Percentiles rank a stretch among this genome's conserved stretches.
These are phyloP conservation scores for Clepsis dumicolana DNA, from an alignment of 2,888 invertebrate species.

Conservation along the genomic window DNA sequence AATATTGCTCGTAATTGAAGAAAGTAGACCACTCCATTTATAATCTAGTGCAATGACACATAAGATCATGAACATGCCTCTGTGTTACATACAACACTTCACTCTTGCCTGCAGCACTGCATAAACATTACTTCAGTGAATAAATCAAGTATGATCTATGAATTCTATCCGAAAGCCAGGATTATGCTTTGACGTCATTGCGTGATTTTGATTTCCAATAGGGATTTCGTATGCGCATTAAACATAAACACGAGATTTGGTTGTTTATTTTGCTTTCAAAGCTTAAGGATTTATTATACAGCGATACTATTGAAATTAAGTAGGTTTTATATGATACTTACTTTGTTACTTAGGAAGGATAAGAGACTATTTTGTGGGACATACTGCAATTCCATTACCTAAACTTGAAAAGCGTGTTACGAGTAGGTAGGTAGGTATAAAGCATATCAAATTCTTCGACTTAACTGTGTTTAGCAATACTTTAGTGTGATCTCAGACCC, in stretches of 20 bases:
- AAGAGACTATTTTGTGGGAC: not conserved
- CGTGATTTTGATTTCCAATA: conserved; percentile 29
- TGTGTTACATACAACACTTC: not conserved
- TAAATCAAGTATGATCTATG: not conserved
- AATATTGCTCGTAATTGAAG: no score
- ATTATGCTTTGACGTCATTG: conserved; percentile 40
- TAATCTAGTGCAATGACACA: no score
- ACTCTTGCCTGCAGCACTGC: not conserved
- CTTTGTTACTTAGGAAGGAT: not conserved
- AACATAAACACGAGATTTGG: conserved; percentile 9
- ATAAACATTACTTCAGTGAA: not conserved
- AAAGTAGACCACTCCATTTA: no score
- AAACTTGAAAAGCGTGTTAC: no score
- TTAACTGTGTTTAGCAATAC: not conserved
- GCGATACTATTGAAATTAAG: not conserved
- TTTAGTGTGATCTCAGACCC: not conserved
- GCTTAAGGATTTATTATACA: conserved; percentile 28
- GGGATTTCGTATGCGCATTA: conserved; percentile 36
- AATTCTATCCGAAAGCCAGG: not conserved
- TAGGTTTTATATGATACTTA: not conserved
- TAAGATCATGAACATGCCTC: no score
- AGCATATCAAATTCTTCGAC: not conserved
- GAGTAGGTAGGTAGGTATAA: no score
- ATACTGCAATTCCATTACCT: not conserved
- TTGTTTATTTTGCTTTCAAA: conserved; percentile 18